Conservation (phyloP, 2,888 invertebrate species). For the Nomada goodeniana region DNA sequence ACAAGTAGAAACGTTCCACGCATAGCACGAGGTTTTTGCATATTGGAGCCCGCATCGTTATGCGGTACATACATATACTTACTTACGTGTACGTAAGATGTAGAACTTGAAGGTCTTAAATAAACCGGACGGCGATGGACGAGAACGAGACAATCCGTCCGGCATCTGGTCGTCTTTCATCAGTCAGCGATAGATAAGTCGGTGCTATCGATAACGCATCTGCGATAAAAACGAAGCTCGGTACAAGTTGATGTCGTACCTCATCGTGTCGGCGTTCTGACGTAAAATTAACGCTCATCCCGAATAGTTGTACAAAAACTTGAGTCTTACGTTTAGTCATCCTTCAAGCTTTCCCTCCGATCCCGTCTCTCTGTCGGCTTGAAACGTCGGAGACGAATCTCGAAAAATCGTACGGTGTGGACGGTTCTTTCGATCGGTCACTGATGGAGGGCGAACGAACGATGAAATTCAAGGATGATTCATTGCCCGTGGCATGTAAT, state of each 20-base stretch:
- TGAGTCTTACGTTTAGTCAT: background rate
- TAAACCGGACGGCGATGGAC: too few relatives aligned
- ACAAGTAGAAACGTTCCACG: too few relatives aligned
- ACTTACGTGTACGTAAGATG: too few relatives aligned
- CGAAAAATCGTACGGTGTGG: background rate
- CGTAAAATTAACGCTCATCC: background rate
- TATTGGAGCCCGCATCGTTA: too few relatives aligned
- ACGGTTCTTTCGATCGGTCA: background rate
- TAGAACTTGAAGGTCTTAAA: background rate
- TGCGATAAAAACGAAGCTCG: slow-evolving; percentile 16
- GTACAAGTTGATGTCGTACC: background rate
- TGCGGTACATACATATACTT: too few relatives aligned
- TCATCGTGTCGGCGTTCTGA: background rate
- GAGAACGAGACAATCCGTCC: too few relatives aligned
- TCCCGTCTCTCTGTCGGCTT: background rate
- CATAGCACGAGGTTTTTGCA: too few relatives aligned
- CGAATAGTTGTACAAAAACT: background rate
- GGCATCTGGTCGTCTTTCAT: too few relatives aligned
- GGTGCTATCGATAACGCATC: slow-evolving; percentile 45
- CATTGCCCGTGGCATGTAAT: slow-evolving; percentile 48
- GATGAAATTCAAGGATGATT: slow-evolving; percentile 48
- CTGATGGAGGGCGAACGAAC: background rate
- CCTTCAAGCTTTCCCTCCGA: background rate
- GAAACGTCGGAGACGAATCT: background rate
- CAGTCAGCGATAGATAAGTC: slow-evolving; percentile 42